phyloP scores from a whole-genome alignment of 2,888 invertebrate genomes.

The Polyploca ridens region DNA sequence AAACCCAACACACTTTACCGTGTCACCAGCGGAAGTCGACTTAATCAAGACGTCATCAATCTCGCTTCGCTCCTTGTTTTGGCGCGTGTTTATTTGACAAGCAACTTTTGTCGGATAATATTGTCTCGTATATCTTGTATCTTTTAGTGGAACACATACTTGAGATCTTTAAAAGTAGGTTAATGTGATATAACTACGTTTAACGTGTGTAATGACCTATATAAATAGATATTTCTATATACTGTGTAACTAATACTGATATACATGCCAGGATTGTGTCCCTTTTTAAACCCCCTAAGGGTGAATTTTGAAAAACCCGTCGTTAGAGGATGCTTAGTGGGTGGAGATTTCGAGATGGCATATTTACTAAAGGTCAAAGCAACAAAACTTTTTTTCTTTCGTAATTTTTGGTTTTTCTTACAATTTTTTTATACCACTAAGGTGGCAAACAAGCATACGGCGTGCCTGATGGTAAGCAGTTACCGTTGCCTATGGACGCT shows the following conservation, averaged over 20 bases:
- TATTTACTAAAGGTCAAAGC: too few species aligned
- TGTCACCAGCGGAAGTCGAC: not conserved
- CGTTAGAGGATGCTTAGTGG: too few species aligned
- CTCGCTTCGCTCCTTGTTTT: not conserved
- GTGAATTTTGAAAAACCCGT: too few species aligned
- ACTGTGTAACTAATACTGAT: not conserved
- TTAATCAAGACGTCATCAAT: not conserved
- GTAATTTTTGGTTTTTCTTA: too few species aligned
- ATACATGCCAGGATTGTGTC: too few species aligned
- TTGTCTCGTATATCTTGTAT: not conserved
- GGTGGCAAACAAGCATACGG: too few species aligned
- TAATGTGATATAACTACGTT: not conserved
- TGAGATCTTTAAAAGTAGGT: not conserved
- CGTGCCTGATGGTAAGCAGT: too few species aligned
- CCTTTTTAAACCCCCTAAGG: too few species aligned
- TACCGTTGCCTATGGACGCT: too few species aligned
- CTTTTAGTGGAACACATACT: not conserved
- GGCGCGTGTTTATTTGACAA: not conserved
- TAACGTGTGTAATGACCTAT: not conserved
- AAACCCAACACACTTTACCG: not conserved
- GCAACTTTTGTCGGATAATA: not conserved
- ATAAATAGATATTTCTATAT: not conserved
- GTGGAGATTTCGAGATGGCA: too few species aligned
- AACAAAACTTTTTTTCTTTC: too few species aligned
- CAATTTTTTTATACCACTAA: too few species aligned